Evolutionary conservation across 2,888 invertebrate genomes (phyloP).

Genomic region (Drosophila pseudotakahashii): DNA sequence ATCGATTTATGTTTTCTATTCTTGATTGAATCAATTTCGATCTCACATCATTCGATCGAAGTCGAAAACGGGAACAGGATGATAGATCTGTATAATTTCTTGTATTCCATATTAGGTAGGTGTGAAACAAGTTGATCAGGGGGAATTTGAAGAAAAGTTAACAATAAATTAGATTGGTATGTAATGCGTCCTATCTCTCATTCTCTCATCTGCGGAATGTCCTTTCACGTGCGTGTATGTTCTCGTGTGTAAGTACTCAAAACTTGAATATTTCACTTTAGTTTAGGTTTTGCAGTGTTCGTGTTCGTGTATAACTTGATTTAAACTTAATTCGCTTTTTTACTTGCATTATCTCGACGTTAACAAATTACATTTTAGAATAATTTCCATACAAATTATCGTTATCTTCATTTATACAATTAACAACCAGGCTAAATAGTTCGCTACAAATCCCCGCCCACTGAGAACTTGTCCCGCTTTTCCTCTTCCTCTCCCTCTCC

Average conservation of each 20-base stretch:
- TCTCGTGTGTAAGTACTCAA: constrained; percentile 42
- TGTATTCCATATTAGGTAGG: constrained; percentile 2
- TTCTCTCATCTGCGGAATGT: constrained; percentile 37
- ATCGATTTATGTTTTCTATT: too few species aligned
- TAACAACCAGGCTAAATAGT: constrained; percentile 53
- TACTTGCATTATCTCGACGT: constrained; percentile 30
- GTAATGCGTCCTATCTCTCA: constrained; percentile 13
- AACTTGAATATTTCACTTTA: constrained; percentile 43
- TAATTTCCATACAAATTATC: constrained; percentile 31
- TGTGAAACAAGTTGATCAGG: constrained; percentile 3
- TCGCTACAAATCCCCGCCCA: constrained; percentile 35
- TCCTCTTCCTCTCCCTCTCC: too few species aligned
- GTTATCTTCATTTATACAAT: constrained; percentile 42
- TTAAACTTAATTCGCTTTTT: constrained; percentile 20
- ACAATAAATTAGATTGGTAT: constrained; percentile 40
- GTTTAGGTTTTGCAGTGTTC: constrained; percentile 18
- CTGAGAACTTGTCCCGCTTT: constrained; percentile 24
- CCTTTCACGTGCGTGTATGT: constrained; percentile 34
- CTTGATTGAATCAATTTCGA: not conserved
- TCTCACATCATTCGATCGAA: not conserved
- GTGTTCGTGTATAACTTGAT: constrained; percentile 14
- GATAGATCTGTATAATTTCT: constrained; percentile 13
- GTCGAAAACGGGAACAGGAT: not conserved
- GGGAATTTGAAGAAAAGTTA: constrained; percentile 5
- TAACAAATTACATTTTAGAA: constrained; percentile 40